Evolutionary conservation across 2,888 invertebrate genomes (phyloP), one percentile per base, ranked within the genome.

Genomic region (Patella pellucida): DNA sequence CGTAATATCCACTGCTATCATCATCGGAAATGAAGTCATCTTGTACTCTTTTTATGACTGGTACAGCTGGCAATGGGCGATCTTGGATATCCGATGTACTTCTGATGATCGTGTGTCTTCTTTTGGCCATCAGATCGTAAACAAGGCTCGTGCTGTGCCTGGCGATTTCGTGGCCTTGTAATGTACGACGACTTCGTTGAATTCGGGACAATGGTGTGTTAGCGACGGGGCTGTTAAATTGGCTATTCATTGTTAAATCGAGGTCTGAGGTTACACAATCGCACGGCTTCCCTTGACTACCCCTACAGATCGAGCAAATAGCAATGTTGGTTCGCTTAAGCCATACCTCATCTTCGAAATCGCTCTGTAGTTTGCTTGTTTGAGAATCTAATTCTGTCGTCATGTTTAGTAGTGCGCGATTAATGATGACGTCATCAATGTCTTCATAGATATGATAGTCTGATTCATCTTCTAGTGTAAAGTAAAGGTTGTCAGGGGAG

Each of bases 1-100:
- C 62, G 19, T 62, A 62, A 62, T 23, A 62, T 62, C 62, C 62
- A 62, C 62, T 62, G 19, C 62, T 62, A 23, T 62, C 62, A 14
- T 62, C 62, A 15, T 62, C 62, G 2, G 62, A 62, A 19, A 23
- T 23, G 19, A 62, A 23, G 14, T 62, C 23, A 12, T 23, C 62
- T 15, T 62, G 7, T 11, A 62, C 11, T 62, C 7, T 19, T 11
- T 19, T 62, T 12, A 19, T 11, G 11, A 62, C 23, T 62, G 62
- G 62, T 4, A 62, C 23, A 23, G 62, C 62, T 62, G 62, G 62
- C 12, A 62, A 14, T 5, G 62, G 62, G 11, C 62, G 62, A 23
- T 62, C 19, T 14, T 62, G 62, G 9, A 62, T 62, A 14, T 62
- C 62, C 1, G 62, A 62, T 14, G 14, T 62, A 23, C 19, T 23